Evolutionary conservation across 2,888 invertebrate species (phyloP), one percentile per base, ranked within the genome.

Genomic region (Arenicola marina): DNA sequence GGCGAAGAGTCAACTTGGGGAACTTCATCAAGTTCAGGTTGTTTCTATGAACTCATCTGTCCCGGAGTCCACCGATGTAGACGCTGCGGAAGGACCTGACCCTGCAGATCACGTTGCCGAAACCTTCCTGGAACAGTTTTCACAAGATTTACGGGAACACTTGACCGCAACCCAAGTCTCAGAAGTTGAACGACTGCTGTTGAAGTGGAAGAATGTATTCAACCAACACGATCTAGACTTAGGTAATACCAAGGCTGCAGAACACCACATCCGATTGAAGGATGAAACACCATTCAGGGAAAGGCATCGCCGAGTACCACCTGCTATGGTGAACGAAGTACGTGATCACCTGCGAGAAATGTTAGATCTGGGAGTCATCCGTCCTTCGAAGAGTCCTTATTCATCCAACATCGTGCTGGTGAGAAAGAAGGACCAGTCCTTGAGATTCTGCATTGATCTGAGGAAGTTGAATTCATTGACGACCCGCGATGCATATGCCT

Each of bases 321-420:
- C 38, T 38, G 38, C 38, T 38, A 38, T 38, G 38, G 11, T 15
- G 11, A 38, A 11, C 11, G 38, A 38, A 18, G 38, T 38, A 18
- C 11, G 26, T 11, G 24, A 48, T 24, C 48, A 48, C 24, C 11
- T 48, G 7, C 11, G 24, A 48, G 18, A 48, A 24, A 11, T 48
- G 7, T 24, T 48, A 24, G 48, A 48, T 48, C 11, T 24, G 7
- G 26, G 26, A 7, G 7, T 48, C 15, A 48, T 48, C 15, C 48
- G 26, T 11, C 11, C 11, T 11, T n/a, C 18, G 7, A 11, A 48
- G 7, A 48, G 48, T 48, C 48, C 48, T n/a, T 48, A 24, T 11
- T 11, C 48, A n/a, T 48, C 48, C 7, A 48, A 48, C 48, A 48
- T 48, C 15, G 48, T 48, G 26, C 24, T 48, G 26, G 48, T 48